Percentiles rank a stretch among this genome's conserved stretches.
phyloP scores from a whole-genome alignment of 2,113 vertebrate species.

The Columba livia region DNA sequence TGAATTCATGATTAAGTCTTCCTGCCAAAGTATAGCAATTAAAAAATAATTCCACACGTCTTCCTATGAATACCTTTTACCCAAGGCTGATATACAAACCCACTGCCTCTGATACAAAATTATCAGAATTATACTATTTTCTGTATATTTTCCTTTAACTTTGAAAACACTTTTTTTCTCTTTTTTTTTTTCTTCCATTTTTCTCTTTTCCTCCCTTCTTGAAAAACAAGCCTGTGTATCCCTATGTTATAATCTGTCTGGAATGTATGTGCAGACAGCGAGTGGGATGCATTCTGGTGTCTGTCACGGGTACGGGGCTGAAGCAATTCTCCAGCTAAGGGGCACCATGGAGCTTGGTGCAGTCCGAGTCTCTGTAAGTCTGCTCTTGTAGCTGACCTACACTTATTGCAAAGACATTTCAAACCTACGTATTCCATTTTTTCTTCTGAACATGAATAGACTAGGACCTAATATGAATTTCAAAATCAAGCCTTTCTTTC shows the following conservation, averaged over 20 bases:
- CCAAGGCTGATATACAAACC: not conserved
- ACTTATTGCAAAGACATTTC: not conserved
- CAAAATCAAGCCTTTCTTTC: conserved; percentile 5
- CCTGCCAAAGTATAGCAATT: not conserved
- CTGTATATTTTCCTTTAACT: not conserved
- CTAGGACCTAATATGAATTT: not conserved
- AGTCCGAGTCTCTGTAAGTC: not conserved
- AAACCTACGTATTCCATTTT: not conserved
- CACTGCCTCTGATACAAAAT: not conserved
- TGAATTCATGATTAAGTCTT: not conserved
- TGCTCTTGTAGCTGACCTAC: not conserved
- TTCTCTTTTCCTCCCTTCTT: not conserved
- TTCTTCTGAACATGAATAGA: not conserved
- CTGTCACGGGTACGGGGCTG: not conserved
- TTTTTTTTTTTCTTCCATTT: too few species aligned
- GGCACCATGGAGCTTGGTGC: not conserved
- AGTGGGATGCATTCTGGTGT: not conserved
- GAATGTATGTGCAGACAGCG: not conserved
- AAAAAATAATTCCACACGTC: not conserved
- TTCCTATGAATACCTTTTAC: not conserved
- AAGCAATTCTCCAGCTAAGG: not conserved
- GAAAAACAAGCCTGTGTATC: not conserved
- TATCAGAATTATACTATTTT: not conserved
- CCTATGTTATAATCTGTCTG: not conserved
- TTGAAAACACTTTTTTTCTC: not conserved